These are phyloP conservation scores for Trichechus manatus DNA, from an alignment of 2,113 vertebrate genomes.

Conservation along the genomic window DNA sequence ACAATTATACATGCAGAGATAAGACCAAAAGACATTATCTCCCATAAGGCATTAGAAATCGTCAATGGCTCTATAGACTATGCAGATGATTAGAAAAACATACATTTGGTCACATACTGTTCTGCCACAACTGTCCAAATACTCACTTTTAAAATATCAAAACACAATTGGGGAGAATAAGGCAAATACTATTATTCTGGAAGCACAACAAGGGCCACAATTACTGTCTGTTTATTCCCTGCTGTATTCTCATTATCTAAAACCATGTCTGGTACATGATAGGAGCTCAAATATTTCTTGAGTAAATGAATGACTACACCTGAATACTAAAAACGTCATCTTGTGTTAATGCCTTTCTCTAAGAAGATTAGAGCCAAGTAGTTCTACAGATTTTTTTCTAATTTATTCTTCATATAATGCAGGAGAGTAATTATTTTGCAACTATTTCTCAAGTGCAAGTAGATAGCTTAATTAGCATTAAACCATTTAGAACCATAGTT, in stretches of 20 bases:
- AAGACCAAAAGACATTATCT: background rate
- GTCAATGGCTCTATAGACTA: background rate
- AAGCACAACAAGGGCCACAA: background rate
- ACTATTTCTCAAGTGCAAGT: slow-evolving; percentile 39
- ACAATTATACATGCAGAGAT: background rate
- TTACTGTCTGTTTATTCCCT: background rate
- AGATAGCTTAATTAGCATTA: slow-evolving; percentile 25
- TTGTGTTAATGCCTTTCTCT: slow-evolving; percentile 4
- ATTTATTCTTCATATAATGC: slow-evolving; percentile 32
- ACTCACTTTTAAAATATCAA: slow-evolving; percentile 40
- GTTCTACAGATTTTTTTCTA: background rate
- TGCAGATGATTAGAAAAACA: background rate
- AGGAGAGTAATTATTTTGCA: slow-evolving; percentile 14
- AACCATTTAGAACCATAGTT: slow-evolving; percentile 34
- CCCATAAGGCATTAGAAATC: background rate
- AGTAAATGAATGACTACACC: background rate
- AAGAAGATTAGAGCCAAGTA: slow-evolving; percentile 43
- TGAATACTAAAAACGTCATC: slow-evolving; percentile 11
- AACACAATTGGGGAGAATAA: slow-evolving; percentile 6
- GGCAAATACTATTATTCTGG: slow-evolving; percentile 39
- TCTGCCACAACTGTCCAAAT: slow-evolving; percentile 1
- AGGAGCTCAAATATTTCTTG: slow-evolving; percentile 5
- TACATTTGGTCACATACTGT: background rate
- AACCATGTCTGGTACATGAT: slow-evolving; percentile 4
- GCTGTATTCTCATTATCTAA: background rate